Percentiles rank a stretch among this genome's conserved stretches.
phyloP scores from a whole-genome alignment of 2,888 invertebrate genomes.

The Drosophila pullipes region DNA sequence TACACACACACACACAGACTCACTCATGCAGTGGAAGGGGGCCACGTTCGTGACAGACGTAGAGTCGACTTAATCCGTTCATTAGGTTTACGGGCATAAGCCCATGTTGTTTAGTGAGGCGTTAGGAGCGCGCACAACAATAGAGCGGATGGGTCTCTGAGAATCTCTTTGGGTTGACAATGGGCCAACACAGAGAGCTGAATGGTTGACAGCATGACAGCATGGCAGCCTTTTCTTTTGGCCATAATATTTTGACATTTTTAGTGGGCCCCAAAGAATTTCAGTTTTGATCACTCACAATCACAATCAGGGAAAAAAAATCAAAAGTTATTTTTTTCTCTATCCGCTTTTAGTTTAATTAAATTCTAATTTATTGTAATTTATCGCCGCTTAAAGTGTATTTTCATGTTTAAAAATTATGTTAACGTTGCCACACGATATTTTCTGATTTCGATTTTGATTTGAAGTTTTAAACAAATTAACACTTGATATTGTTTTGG shows the following conservation, averaged over 20 bases:
- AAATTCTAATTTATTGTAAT: slow-evolving; percentile 79
- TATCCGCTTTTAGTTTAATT: slow-evolving; percentile 66
- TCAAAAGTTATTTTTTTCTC: slow-evolving; percentile 22
- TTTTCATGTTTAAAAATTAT: slow-evolving; percentile 69
- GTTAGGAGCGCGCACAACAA: slow-evolving; percentile 71
- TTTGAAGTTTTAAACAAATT: slow-evolving; percentile 64
- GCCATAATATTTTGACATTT: slow-evolving; percentile 82
- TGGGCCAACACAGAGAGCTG: slow-evolving; percentile 52
- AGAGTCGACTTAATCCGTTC: slow-evolving; percentile 81
- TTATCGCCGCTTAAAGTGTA: slow-evolving; percentile 72
- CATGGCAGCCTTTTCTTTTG: slow-evolving; percentile 61
- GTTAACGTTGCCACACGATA: slow-evolving; percentile 45
- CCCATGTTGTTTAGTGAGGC: slow-evolving; percentile 75
- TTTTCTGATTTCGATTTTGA: slow-evolving; percentile 38
- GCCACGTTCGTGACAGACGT: slow-evolving; percentile 22
- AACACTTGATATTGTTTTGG: slow-evolving; percentile 71
- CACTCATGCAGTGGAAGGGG: not conserved
- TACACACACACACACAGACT: slow-evolving; percentile 22
- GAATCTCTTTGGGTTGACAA: slow-evolving; percentile 45
- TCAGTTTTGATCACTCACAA: slow-evolving; percentile 40
- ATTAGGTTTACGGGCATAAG: slow-evolving; percentile 80
- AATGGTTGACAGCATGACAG: slow-evolving; percentile 76
- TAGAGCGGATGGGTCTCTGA: slow-evolving; percentile 33
- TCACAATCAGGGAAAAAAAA: not conserved
- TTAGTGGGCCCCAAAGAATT: slow-evolving; percentile 70